Evolutionary conservation across 2,888 invertebrate species (phyloP).

Genomic region (Laspeyria flexula): DNA sequence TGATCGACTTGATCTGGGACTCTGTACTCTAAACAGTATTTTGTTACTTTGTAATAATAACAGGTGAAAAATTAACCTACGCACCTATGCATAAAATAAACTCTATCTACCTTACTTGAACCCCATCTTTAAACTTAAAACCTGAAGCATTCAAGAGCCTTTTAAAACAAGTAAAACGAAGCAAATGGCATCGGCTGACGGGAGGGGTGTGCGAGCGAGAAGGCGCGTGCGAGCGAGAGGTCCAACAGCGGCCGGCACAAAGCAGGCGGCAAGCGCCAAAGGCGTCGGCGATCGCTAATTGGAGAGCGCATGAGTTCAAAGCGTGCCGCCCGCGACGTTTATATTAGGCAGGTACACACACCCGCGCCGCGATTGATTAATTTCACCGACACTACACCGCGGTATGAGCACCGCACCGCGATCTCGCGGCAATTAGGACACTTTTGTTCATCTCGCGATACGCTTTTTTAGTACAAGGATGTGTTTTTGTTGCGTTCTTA

Average conservation of each 20-base stretch:
- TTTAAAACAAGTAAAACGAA: conserved; percentile 46
- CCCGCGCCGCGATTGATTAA: conserved; percentile 75
- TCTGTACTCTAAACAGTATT: too few relatives aligned
- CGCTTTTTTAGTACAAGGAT: conserved; percentile 30
- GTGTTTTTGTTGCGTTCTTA: conserved; percentile 36
- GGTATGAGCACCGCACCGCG: too few relatives aligned
- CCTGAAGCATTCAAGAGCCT: conserved; percentile 32
- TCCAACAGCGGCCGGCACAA: conserved; percentile 61
- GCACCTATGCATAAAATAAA: conserved; percentile 9
- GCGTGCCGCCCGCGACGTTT: conserved; percentile 79
- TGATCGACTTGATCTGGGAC: too few relatives aligned
- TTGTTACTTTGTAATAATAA: too few relatives aligned
- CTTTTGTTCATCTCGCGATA: conserved; percentile 67
- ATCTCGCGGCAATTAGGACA: conserved; percentile 80
- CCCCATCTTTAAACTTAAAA: conserved; percentile 22
- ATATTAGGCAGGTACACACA: conserved; percentile 80
- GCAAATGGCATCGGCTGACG: conserved; percentile 49
- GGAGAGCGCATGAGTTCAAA: conserved; percentile 82
- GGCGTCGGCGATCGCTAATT: conserved; percentile 84
- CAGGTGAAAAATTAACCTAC: too few relatives aligned
- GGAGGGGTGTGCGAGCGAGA: conserved; percentile 52
- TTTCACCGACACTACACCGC: conserved; percentile 72
- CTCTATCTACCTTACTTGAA: conserved; percentile 6
- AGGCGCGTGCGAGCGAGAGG: conserved; percentile 47
- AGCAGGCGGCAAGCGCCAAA: conserved; percentile 81